Evolutionary conservation across 2,797 vertebrate genomes (phyloP).

Genomic region (Leptodactylus fallax): DNA sequence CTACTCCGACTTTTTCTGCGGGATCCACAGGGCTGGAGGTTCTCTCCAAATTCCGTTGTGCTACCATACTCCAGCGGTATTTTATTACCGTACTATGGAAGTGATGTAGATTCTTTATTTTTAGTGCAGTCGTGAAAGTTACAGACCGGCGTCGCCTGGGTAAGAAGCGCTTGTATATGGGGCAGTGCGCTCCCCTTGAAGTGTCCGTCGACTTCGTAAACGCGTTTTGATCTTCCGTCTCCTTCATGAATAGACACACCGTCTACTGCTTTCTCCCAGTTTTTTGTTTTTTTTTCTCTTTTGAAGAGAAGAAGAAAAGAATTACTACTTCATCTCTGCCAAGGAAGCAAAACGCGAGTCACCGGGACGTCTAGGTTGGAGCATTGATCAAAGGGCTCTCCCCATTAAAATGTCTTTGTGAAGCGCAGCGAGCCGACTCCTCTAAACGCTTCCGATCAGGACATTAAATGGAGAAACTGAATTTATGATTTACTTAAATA

Average conservation of each 20-base stretch:
- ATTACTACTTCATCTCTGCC: not conserved
- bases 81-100: too few species aligned
- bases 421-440: not conserved
- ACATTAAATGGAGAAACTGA: not conserved
- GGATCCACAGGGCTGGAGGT: too few species aligned
- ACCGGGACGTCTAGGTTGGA: not conserved
- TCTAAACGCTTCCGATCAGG: slow-evolving; percentile 3
- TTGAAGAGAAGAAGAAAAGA: slow-evolving; percentile 6
- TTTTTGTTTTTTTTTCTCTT: not conserved
- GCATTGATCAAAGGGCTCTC: slow-evolving; percentile 23
- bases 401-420: slow-evolving; percentile 11
- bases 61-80: too few species aligned
- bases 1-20: too few species aligned
- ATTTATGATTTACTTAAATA: slow-evolving; percentile 3
- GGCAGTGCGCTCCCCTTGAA: not conserved
- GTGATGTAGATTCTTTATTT: too few species aligned
- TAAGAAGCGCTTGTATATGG: not conserved
- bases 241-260: slow-evolving; percentile 7
- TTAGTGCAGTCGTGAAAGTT: too few species aligned
- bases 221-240: slow-evolving; percentile 5
- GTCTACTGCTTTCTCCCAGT: not conserved
- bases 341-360: not conserved
- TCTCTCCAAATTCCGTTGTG: too few species aligned
- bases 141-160: too few species aligned
- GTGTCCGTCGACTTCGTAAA: not conserved